Conservation (phyloP, 2,888 invertebrate genomes). For the Drosophila longiperda region DNA sequence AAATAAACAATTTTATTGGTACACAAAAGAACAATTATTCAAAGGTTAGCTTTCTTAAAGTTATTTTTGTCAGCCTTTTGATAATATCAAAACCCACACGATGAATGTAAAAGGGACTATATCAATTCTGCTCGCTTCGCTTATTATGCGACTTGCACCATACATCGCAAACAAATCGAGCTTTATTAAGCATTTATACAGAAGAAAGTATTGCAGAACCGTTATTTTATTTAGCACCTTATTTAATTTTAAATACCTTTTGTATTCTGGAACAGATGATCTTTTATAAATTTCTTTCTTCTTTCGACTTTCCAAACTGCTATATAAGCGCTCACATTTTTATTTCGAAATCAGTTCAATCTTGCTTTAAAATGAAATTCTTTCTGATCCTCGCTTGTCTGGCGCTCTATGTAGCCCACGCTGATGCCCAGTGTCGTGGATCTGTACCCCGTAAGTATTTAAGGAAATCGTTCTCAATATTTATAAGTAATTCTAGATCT, state of each 20-base stretch:
- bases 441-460: not conserved
- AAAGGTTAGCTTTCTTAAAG: not conserved
- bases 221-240: not conserved
- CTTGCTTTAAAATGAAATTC: not conserved
- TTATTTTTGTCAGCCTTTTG: not conserved
- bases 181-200: not conserved
- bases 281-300: not conserved
- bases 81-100: too few species aligned
- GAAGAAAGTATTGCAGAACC: not conserved
- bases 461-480: not conserved
- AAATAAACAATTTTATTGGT: too few species aligned
- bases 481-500: not conserved
- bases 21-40: not conserved
- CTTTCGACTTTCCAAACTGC: not conserved
- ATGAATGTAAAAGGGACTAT: not conserved
- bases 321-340: not conserved
- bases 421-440: not conserved
- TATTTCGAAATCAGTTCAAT: not conserved
- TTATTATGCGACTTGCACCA: not conserved
- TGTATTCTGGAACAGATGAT: not conserved
- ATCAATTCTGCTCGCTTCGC: not conserved
- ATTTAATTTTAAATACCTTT: not conserved
- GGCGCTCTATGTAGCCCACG: not conserved
- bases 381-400: not conserved
- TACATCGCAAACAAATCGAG: not conserved